Evolutionary conservation across 2,797 vertebrate genomes (phyloP), one percentile per base, ranked within the genome.

Genomic region (Todus mexicanus): DNA sequence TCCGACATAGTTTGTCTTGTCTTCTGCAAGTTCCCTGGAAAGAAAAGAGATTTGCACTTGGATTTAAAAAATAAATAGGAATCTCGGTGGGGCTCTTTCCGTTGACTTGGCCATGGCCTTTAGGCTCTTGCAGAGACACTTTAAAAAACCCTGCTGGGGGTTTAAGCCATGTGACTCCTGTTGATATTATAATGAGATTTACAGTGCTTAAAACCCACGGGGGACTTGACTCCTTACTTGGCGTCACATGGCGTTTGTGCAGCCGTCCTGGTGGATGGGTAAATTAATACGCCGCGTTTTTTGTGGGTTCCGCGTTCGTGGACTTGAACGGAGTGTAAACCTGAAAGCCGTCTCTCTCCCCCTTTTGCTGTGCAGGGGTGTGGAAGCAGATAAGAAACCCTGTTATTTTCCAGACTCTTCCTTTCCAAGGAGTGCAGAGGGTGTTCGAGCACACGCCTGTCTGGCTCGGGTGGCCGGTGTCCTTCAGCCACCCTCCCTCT

Each of bases 51-150:
- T 92, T 94, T 96, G 89, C 88, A 35, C 89, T 94, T 60, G 92
- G 87, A 90, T 96, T 94, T 96, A 76, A 90, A 94, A 96, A 94
- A 95, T 90, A 91, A 92, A 95, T 92, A 94, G 22, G 42, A 54
- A 84, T 93, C 92, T 91, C 83, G 2, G 95, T 94, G 74, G 92
- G 86, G 63, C 92, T 95, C 92, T 87, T 95, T 83, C 92, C 71
- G 63, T 87, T 94, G 94, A 61, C 90, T 95, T 96, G 96, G 87
- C 89, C 77, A 8, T 93, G 87, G 94, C 94, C 93, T 94, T 94
- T 72, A 91, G 92, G 83, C 91, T 95, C 84, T 93, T 66, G 35
- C 85, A 71, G 90, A 72, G 82, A 78, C 91, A 95, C 95, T 95
- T 89, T 61, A 66, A 95, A 96, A 94, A 90, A 61, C 91, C 91